Evolutionary conservation across 1,140 invertebrate genomes (phyloP).

Genomic region (Bombus difficillimus): DNA sequence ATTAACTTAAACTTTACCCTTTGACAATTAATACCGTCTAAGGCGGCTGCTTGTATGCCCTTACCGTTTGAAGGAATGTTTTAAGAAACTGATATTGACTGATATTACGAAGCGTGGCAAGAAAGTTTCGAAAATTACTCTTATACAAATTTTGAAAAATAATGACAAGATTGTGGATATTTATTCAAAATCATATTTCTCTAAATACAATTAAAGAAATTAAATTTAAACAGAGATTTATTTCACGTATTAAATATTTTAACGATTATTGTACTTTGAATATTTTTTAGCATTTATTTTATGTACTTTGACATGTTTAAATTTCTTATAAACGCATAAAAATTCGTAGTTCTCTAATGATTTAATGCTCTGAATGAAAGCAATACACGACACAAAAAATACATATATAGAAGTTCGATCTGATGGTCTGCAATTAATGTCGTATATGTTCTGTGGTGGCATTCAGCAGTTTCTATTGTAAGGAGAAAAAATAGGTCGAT

Average conservation of each 20-base stretch:
- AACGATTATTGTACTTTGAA: no score
- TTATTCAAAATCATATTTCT: no score
- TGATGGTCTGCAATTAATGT: slow-evolving; percentile 12
- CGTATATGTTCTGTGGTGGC: background rate
- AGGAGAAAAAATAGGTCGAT: slow-evolving; percentile 25
- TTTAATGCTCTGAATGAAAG: background rate
- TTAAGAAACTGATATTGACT: background rate
- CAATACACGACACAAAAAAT: background rate
- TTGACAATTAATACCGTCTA: slow-evolving; percentile 6
- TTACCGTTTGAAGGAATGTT: background rate
- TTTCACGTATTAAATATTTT: no score
- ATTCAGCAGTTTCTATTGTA: slow-evolving; percentile 7
- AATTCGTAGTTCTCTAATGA: background rate
- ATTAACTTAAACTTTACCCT: slow-evolving; percentile 16
- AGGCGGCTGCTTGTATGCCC: background rate
- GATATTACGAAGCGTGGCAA: background rate
- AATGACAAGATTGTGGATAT: no score
- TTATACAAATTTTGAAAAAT: background rate
- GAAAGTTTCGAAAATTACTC: background rate
- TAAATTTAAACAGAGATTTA: no score
- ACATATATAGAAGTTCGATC: background rate
- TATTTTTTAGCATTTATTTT: background rate
- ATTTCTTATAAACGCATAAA: background rate
- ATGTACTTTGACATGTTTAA: background rate
- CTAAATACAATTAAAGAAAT: no score